These are phyloP conservation scores for Atherinomorus stipes DNA, from an alignment of 2,113 vertebrate species.

Conservation along the genomic window DNA sequence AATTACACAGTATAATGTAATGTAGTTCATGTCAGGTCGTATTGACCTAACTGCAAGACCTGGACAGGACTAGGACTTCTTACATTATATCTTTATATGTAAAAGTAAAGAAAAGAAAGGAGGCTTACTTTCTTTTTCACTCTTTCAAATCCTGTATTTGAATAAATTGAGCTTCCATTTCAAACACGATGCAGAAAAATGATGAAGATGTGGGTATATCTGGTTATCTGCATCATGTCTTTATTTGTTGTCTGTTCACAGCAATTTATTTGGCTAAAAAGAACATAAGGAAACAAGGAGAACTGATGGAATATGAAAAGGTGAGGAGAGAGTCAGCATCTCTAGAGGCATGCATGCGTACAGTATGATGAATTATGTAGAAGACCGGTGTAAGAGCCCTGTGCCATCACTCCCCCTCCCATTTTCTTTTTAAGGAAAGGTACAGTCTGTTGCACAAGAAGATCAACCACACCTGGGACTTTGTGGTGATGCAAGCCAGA, in stretches of 20 bases:
- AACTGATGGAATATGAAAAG: constrained; percentile 92
- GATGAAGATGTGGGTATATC: not conserved
- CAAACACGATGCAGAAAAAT: not conserved
- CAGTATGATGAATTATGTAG: constrained; percentile 23
- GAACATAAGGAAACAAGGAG: constrained; percentile 92
- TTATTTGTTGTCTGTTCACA: constrained; percentile 46
- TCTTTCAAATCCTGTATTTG: too few species aligned
- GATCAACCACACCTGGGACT: constrained; percentile 95
- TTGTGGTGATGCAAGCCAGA: constrained; percentile 95
- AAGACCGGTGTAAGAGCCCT: not conserved
- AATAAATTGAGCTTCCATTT: not conserved
- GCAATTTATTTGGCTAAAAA: constrained; percentile 96
- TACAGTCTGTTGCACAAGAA: constrained; percentile 91
- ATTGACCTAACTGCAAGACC: too few species aligned
- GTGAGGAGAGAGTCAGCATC: constrained; percentile 68
- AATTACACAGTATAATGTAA: too few species aligned
- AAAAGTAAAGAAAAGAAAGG: not conserved
- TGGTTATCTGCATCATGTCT: not conserved
- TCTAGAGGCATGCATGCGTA: constrained; percentile 5
- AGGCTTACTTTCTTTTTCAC: not conserved
- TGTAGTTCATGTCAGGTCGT: too few species aligned
- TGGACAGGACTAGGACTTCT: too few species aligned
- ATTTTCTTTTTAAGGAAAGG: constrained; percentile 81
- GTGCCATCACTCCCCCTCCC: not conserved
- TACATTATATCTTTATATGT: not conserved